Percentiles rank a stretch among this genome's conserved stretches.
These are phyloP conservation scores for Synanthedon tipuliformis DNA, from an alignment of 2,888 invertebrate genomes.

Conservation along the genomic window DNA sequence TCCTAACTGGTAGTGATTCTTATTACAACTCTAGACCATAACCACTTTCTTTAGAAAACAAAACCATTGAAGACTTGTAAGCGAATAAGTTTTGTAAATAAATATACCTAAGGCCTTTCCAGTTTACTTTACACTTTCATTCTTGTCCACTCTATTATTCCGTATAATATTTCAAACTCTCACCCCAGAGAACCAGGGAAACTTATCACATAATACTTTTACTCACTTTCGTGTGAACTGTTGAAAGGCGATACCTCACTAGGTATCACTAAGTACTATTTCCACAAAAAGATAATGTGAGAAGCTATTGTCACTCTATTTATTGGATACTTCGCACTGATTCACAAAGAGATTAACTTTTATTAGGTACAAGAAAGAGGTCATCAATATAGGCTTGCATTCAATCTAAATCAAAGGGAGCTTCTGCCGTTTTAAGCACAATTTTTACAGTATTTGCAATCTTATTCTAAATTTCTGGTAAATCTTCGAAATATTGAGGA, in stretches of 20 bases:
- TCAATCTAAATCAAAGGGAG: too few relatives aligned
- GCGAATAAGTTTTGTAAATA: background rate
- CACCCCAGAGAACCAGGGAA: slow-evolving; percentile 16
- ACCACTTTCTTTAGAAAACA: background rate
- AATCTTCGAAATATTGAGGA: too few relatives aligned
- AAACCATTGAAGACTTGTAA: background rate
- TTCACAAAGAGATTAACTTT: too few relatives aligned
- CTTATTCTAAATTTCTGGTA: too few relatives aligned
- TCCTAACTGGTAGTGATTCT: too few relatives aligned
- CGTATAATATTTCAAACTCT: slow-evolving; percentile 34
- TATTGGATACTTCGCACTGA: too few relatives aligned
- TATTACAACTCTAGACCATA: too few relatives aligned
- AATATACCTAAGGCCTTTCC: background rate
- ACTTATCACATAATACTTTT: slow-evolving; percentile 28
- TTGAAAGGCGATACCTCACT: background rate
- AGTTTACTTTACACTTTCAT: slow-evolving; percentile 7
- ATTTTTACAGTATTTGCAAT: too few relatives aligned
- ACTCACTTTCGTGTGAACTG: slow-evolving; percentile 24
- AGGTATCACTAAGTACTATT: background rate
- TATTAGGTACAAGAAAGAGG: too few relatives aligned
- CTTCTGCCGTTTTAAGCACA: too few relatives aligned
- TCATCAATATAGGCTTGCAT: too few relatives aligned
- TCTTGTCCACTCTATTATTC: slow-evolving; percentile 8
- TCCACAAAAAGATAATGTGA: background rate
- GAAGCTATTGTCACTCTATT: background rate